Evolutionary conservation across 2,888 invertebrate genomes (phyloP).

Genomic region (Sinelater perroti): DNA sequence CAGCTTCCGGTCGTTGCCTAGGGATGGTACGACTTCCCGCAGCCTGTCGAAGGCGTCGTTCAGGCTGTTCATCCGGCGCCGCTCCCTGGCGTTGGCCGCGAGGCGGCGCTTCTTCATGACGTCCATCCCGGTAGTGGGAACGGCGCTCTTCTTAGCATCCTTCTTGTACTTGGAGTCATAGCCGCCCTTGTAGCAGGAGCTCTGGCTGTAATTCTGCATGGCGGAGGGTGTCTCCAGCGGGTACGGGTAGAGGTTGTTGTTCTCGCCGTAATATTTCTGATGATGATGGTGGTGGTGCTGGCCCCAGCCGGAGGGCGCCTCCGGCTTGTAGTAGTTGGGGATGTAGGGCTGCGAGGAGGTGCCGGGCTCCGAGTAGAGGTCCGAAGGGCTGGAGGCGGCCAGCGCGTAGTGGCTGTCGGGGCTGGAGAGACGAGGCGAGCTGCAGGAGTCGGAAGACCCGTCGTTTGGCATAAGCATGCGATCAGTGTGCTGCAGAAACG

Average conservation of each 20-base stretch:
- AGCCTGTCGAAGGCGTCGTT: slow-evolving; percentile 78
- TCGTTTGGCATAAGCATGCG: slow-evolving; percentile 48
- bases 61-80: slow-evolving; percentile 76
- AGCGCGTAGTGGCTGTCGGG: slow-evolving; percentile 55
- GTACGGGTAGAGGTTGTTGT: slow-evolving; percentile 54
- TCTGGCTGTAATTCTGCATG: slow-evolving; percentile 44
- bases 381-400: slow-evolving; percentile 50
- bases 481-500: slow-evolving; percentile 51
- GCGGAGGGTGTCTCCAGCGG: slow-evolving; percentile 37
- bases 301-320: slow-evolving; percentile 43
- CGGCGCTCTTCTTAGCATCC: slow-evolving; percentile 32
- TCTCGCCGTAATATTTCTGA: slow-evolving; percentile 55
- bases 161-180: slow-evolving; percentile 40
- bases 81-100: slow-evolving; percentile 78
- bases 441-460: slow-evolving; percentile 57
- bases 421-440: slow-evolving; percentile 55
- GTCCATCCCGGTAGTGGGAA: slow-evolving; percentile 52
- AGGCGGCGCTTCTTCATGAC: slow-evolving; percentile 68
- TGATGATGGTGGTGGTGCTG: slow-evolving; percentile 43
- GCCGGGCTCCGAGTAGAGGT: slow-evolving; percentile 48
- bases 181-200: slow-evolving; percentile 48
- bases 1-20: slow-evolving; percentile 74
- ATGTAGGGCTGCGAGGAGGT: slow-evolving; percentile 59
- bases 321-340: slow-evolving; percentile 54
- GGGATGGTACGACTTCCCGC: slow-evolving; percentile 74